Evolutionary conservation across 2,113 vertebrate genomes (phyloP).

Genomic region (Otocyon megalotis): DNA sequence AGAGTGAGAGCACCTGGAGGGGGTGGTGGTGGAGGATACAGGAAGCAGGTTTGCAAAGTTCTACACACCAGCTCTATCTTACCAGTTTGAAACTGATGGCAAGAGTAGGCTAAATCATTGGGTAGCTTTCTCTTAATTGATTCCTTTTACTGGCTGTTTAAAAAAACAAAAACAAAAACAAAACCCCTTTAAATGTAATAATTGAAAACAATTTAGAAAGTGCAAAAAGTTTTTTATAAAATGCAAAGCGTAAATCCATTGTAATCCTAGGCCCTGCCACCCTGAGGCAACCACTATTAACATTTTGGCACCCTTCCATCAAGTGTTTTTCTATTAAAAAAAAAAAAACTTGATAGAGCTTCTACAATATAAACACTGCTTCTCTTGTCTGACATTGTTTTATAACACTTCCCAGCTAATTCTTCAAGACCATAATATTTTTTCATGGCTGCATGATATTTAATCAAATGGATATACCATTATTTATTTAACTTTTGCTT

Average conservation of each 20-base stretch:
- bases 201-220: conserved; percentile 51
- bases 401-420: conserved; percentile 21
- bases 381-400: conserved; percentile 44
- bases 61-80: background rate
- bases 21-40: background rate
- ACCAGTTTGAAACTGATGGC: background rate
- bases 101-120: background rate
- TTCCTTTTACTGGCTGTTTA: background rate
- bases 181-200: background rate
- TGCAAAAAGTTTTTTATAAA: background rate
- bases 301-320: conserved; percentile 15
- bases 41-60: background rate
- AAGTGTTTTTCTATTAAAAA: background rate
- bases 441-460: conserved; percentile 20
- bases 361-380: background rate
- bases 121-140: background rate
- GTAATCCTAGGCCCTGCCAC: background rate
- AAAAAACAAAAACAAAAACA: background rate
- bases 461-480: background rate
- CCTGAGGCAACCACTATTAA: background rate
- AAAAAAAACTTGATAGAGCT: background rate
- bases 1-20: background rate
- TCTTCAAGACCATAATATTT: background rate
- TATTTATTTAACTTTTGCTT: conserved; percentile 55
- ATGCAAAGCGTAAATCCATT: background rate